Percentiles rank a stretch among this genome's conserved stretches.
Conservation (phyloP, 2,797 vertebrate species). For the Pitangus sulphuratus region DNA sequence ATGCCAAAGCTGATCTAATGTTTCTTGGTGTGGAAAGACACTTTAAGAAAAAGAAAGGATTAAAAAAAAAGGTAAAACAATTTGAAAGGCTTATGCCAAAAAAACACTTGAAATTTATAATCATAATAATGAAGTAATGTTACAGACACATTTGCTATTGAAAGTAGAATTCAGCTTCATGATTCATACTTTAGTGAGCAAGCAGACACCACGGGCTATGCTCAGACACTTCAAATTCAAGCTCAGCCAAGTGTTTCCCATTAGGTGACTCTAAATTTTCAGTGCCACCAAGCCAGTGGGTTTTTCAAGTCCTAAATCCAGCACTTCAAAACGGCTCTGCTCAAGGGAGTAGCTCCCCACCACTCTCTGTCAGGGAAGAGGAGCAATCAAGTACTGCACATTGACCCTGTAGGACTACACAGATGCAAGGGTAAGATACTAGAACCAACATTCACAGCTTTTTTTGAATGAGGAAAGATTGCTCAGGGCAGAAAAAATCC, state of each 20-base stretch:
- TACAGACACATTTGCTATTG: not conserved
- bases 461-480: not conserved
- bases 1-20: conserved; percentile 38
- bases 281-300: not conserved
- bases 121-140: not conserved
- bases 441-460: not conserved
- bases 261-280: not conserved
- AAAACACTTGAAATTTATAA: not conserved
- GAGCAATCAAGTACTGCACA: fast-evolving
- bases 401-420: not conserved
- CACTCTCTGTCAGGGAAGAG: not conserved
- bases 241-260: conserved; percentile 16
- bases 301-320: not conserved
- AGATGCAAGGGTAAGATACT: not conserved
- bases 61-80: not conserved
- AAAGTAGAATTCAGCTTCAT: conserved; percentile 6
- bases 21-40: not conserved
- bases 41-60: not conserved
- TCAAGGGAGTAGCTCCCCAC: not conserved
- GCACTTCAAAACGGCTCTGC: fast-evolving
- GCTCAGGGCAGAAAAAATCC: not conserved
- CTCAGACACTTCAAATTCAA: conserved; percentile 8
- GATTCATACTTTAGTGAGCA: not conserved
- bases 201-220: not conserved
- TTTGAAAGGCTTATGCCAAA: not conserved